Base-by-base conservation (phyloP, 1,140 invertebrate genomes). In the Batillaria attramentaria region DNA sequence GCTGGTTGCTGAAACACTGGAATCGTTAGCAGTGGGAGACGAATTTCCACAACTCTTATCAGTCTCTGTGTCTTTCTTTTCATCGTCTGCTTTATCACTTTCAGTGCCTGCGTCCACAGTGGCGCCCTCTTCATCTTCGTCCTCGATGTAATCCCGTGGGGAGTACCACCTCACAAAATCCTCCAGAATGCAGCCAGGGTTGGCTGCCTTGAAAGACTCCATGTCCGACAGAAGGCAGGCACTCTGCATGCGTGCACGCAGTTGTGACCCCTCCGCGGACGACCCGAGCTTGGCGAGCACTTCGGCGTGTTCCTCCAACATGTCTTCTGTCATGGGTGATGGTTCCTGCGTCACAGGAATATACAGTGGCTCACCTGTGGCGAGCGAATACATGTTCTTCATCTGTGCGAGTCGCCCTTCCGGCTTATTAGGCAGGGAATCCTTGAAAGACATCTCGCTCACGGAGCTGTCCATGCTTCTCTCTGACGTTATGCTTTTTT, bases 141-240 rank as follows among this genome's bases (percentile, higher is more conserved):
- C 89, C 74, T 87, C 84, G 31, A 88, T 82, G 95, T 96, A 99
- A 90, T 99, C 98, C 57, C 97, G 92, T 0, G 98, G 98, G 0
- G 98, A 99, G 89, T 99, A 99, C 97, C 97, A 99, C 75, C 97
- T 93, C 76, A 99, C 97, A 91, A 99, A 99, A 90, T 99, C 98
- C 89, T 96, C 97, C 28, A 99, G 89, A n/a, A 94, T 92, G 33
- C 94, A 94, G 0, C 94, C 95, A 1, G 98, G 98, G 93, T 99
- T 99, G 0, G 98, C 98, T 3, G 98, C 98, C 91, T 99, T 99
- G 87, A 99, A 99, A 0, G 97, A 96, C 90, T 99, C 97, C 97
- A 99, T 99, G 89, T 99, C 98, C 0, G 97, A 99, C 4, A 98
- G 92, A 13, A 99, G 91, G 13, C 96, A 97, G 0, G 97, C 96